These are phyloP conservation scores for Papilio gigon DNA, from an alignment of 2,888 invertebrate species.

Conservation along the genomic window DNA sequence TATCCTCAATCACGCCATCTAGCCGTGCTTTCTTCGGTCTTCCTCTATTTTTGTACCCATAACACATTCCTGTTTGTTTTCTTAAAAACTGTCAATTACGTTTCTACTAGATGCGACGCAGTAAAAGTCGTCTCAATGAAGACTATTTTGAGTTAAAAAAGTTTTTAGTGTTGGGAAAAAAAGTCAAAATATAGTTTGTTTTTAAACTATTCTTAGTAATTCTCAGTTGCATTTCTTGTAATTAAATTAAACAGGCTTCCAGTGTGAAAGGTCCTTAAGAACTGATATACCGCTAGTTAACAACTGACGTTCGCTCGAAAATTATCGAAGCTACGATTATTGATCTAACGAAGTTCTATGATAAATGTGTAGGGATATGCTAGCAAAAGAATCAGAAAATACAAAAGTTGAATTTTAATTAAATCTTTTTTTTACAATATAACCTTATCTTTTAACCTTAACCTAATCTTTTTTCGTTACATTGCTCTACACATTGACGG, in stretches of 20 bases:
- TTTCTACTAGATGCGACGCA: background rate
- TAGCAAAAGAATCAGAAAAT: background rate
- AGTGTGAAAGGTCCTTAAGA: constrained; percentile 9
- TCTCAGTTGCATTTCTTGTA: background rate
- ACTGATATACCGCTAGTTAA: background rate
- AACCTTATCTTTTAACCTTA: too few relatives aligned
- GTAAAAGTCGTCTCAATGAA: too few relatives aligned
- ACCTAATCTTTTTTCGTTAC: too few relatives aligned
- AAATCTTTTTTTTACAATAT: background rate
- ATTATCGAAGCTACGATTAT: constrained; percentile 1
- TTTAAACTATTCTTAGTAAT: background rate
- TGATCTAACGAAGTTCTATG: constrained; percentile 19
- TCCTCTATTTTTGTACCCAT: too few relatives aligned
- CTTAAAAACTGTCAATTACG: too few relatives aligned
- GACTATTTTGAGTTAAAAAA: too few relatives aligned
- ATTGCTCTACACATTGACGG: too few relatives aligned
- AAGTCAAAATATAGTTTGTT: too few relatives aligned
- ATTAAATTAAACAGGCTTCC: background rate
- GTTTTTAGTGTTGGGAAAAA: too few relatives aligned
- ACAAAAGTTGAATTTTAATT: background rate
- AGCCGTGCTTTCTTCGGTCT: too few relatives aligned
- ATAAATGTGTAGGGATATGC: background rate
- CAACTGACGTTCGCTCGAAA: constrained; percentile 13
- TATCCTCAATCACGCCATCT: too few relatives aligned
- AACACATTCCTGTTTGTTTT: too few relatives aligned